Evolutionary conservation across 23 tunicate species (phyloP).

Genomic region (Ciona savignyi): DNA sequence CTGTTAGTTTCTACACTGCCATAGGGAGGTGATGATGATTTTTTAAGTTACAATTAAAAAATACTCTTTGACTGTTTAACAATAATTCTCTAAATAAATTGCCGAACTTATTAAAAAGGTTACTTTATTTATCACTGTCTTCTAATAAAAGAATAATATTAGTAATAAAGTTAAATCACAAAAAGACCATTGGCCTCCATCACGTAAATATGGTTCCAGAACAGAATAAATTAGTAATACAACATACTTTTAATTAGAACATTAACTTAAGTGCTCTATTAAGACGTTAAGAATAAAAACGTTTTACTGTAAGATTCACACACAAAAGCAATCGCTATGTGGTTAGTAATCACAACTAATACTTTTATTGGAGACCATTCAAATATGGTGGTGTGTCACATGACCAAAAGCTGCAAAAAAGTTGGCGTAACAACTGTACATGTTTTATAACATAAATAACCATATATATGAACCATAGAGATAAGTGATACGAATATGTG

Average conservation of each 20-base stretch:
- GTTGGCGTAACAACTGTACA: not conserved
- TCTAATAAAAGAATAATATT: not conserved
- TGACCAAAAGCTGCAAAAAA: slow-evolving; percentile 15
- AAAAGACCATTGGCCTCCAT: no score
- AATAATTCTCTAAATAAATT: not conserved
- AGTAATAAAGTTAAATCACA: not conserved
- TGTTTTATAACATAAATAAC: not conserved
- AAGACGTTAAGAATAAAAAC: no score
- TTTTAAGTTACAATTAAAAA: not conserved
- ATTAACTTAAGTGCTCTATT: no score
- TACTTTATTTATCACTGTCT: not conserved
- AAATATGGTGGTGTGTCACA: not conserved
- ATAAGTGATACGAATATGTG: no score
- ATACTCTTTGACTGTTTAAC: not conserved
- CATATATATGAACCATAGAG: no score
- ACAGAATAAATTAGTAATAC: not conserved
- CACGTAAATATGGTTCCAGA: no score
- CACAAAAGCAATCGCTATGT: not conserved
- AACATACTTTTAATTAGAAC: no score
- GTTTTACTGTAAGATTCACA: no score
- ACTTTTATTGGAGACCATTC: not conserved
- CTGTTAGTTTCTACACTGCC: no score
- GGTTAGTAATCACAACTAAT: slow-evolving; percentile 7
- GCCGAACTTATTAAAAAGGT: not conserved
- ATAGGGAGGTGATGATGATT: no score